These are phyloP conservation scores for Tetheella fluctuosa DNA, from an alignment of 2,888 invertebrate species.

Conservation along the genomic window DNA sequence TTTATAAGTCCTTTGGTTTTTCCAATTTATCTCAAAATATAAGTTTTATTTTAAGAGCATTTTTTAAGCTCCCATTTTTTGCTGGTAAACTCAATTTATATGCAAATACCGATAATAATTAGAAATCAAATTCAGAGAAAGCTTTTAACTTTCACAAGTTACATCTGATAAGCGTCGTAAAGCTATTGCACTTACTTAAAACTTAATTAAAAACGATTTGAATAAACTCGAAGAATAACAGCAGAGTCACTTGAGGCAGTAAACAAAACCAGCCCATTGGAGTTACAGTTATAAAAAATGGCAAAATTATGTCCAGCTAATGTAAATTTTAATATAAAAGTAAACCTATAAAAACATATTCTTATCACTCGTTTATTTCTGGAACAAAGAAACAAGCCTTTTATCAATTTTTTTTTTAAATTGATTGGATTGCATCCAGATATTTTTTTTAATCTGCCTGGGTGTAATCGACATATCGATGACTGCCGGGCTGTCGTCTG, in stretches of 20 bases:
- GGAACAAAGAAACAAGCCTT: no score
- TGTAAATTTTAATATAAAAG: neutral
- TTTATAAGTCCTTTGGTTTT: no score
- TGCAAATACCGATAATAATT: neutral
- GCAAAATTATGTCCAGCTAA: conserved; percentile 11
- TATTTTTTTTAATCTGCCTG: no score
- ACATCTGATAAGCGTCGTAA: conserved; percentile 1
- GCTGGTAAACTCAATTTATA: no score
- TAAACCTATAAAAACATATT: neutral
- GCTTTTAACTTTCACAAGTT: conserved; percentile 14
- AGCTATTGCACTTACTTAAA: conserved; percentile 27
- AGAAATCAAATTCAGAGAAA: neutral
- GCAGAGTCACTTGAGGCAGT: conserved; percentile 20
- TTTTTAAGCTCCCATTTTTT: no score
- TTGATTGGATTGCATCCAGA: no score
- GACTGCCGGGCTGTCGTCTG: no score
- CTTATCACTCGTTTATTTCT: no score
- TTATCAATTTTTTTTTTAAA: no score
- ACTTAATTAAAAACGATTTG: conserved; percentile 28
- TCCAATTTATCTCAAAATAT: no score
- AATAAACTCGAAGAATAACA: conserved; percentile 26
- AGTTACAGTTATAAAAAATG: conserved; percentile 22
- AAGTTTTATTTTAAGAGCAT: no score
- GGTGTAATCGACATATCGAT: no score
- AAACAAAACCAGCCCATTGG: conserved; percentile 23